A percentile compares a stretch with the other conserved stretches of the same genome.
Evolutionary conservation across 2,113 vertebrate species (phyloP).

Genomic region (Neotragus moschatus): DNA sequence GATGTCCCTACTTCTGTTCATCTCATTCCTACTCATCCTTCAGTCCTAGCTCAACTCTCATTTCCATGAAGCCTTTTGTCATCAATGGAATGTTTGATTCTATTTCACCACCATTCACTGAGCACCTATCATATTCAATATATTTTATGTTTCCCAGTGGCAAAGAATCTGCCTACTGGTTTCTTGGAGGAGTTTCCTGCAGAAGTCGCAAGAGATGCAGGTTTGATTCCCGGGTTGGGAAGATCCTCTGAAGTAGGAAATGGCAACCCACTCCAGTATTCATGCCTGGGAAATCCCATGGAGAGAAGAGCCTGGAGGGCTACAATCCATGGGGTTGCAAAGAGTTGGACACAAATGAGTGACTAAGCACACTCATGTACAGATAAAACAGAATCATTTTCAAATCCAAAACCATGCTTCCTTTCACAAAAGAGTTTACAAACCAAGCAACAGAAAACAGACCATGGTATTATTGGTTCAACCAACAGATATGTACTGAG

Average conservation of each 20-base stretch:
- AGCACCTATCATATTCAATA: not conserved
- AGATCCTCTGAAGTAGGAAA: not conserved
- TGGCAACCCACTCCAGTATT: not conserved
- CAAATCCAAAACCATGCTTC: not conserved
- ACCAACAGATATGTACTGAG: not conserved
- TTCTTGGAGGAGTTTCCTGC: not conserved
- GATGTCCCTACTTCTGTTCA: not conserved
- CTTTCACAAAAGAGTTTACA: not conserved
- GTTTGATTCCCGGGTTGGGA: not conserved
- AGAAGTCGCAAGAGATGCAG: not conserved
- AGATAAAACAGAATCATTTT: not conserved
- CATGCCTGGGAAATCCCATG: not conserved
- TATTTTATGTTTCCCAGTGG: not conserved
- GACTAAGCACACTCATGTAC: not conserved
- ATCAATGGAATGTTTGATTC: not conserved
- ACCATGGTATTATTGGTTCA: not conserved
- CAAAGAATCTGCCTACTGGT: not conserved
- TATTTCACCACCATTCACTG: not conserved
- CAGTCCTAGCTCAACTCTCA: not conserved
- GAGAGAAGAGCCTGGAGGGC: not conserved
- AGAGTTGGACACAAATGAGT: not conserved
- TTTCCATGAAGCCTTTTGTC: not conserved
- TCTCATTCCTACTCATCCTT: not conserved
- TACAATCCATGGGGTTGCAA: not conserved
- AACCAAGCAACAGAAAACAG: not conserved